phyloP scores from a whole-genome alignment of 2,888 invertebrate species.

The Erannis defoliaria region DNA sequence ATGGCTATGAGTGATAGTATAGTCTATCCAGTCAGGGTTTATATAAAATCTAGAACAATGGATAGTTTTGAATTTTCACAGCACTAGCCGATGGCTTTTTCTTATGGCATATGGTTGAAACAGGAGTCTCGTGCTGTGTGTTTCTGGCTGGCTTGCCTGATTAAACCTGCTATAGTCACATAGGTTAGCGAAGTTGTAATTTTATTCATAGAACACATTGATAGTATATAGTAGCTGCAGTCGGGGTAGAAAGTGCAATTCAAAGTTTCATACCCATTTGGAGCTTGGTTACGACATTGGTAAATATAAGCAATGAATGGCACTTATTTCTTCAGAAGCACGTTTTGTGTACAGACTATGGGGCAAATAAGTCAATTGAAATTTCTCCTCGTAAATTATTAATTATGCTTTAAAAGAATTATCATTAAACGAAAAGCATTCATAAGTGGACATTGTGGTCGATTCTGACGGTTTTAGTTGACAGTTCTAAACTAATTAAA shows the following conservation, averaged over 20 bases:
- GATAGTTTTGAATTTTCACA: constrained; percentile 40
- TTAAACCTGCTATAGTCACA: constrained; percentile 35
- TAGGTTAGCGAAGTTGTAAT: constrained; percentile 34
- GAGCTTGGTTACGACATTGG: constrained; percentile 9
- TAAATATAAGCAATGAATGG: constrained; percentile 5
- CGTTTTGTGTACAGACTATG: constrained; percentile 6
- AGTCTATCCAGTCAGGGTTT: neutral
- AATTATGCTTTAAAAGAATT: constrained; percentile 19
- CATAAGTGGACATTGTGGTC: constrained; percentile 14
- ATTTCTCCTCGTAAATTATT: constrained; percentile 17
- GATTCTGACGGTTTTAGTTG: no score
- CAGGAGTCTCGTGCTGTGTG: constrained; percentile 24
- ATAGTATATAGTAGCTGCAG: constrained; percentile 25
- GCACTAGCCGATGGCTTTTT: constrained; percentile 34
- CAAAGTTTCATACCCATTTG: constrained; percentile 17
- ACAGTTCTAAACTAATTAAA: no score
- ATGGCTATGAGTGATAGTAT: constrained; percentile 6
- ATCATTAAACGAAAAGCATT: constrained; percentile 14
- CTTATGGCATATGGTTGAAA: constrained; percentile 28
- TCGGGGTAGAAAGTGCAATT: constrained; percentile 34
- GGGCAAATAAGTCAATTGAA: constrained; percentile 28
- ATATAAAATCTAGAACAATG: constrained; percentile 2
- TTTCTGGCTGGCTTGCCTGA: constrained; percentile 38
- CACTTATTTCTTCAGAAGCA: constrained; percentile 21
- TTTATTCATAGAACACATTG: constrained; percentile 35